phyloP scores from a whole-genome alignment of 2,888 invertebrate species.

The Aspidapion aeneum region DNA sequence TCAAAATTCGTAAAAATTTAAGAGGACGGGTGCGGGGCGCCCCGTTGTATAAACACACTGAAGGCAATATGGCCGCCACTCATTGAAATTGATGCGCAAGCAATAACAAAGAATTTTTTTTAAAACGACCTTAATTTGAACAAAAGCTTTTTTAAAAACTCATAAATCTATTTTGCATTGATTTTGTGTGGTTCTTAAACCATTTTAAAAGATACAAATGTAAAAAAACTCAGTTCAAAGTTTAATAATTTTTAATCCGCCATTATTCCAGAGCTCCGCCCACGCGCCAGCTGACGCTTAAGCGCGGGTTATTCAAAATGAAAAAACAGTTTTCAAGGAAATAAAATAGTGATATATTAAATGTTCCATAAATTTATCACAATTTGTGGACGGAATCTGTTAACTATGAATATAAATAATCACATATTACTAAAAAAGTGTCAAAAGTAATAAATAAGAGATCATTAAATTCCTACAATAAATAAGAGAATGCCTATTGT shows the following conservation, averaged over 20 bases:
- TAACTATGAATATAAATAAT: too few relatives aligned
- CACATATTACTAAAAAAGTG: too few relatives aligned
- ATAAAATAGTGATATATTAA: too few relatives aligned
- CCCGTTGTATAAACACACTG: constrained; percentile 37
- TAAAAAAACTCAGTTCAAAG: constrained; percentile 10
- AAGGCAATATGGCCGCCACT: neutral
- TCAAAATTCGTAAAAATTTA: constrained; percentile 31
- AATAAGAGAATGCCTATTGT: too few relatives aligned
- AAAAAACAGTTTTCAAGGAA: too few relatives aligned
- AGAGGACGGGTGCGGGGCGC: constrained; percentile 46
- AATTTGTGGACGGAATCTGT: neutral
- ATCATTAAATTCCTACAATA: too few relatives aligned
- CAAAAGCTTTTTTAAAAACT: neutral
- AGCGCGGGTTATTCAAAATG: neutral
- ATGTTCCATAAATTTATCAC: neutral
- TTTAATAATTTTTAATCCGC: constrained; percentile 12
- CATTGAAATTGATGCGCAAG: neutral
- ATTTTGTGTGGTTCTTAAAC: neutral
- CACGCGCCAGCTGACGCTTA: constrained; percentile 1
- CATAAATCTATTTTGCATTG: neutral
- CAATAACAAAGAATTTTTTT: neutral
- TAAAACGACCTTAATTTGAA: neutral
- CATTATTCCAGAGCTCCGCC: constrained; percentile 18
- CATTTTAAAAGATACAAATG: neutral
- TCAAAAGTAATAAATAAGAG: too few relatives aligned